Conservation (phyloP, 1,140 invertebrate genomes). For the Luehdorfia chinensis region DNA sequence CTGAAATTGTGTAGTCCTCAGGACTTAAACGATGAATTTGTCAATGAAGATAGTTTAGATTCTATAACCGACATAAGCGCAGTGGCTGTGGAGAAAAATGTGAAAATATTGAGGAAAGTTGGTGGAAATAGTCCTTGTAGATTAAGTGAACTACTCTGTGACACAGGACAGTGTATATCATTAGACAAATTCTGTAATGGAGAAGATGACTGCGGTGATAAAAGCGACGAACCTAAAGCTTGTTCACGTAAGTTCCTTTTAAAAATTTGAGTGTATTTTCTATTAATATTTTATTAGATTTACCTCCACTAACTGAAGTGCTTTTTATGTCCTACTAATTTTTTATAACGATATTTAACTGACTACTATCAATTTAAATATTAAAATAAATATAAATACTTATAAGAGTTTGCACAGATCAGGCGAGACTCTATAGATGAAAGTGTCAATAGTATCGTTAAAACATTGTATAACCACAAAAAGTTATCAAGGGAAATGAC, state of each 20-base stretch:
- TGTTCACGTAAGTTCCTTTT: slow-evolving; percentile 85
- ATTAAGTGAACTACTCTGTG: slow-evolving; percentile 86
- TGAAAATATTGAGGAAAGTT: slow-evolving; percentile 39
- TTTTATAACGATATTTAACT: too few species aligned
- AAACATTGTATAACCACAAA: slow-evolving; percentile 13
- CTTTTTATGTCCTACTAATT: too few species aligned
- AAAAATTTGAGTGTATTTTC: not conserved
- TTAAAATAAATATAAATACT: not conserved
- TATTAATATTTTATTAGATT: too few species aligned
- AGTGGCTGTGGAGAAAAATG: slow-evolving; percentile 43
- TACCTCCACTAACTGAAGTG: too few species aligned
- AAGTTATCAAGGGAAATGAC: slow-evolving; percentile 18
- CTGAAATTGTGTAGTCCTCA: slow-evolving; percentile 66
- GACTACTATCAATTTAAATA: too few species aligned
- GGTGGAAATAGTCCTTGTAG: slow-evolving; percentile 76
- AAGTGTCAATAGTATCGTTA: slow-evolving; percentile 14
- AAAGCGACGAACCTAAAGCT: slow-evolving; percentile 86
- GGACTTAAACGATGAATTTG: slow-evolving; percentile 60
- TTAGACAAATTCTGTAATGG: slow-evolving; percentile 89
- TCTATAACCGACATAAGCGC: slow-evolving; percentile 37
- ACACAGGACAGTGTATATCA: slow-evolving; percentile 84
- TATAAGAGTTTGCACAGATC: not conserved
- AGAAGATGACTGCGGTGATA: slow-evolving; percentile 86
- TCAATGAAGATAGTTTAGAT: slow-evolving; percentile 56
- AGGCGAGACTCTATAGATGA: not conserved